Evolutionary conservation across 2,113 vertebrate genomes (phyloP).

Genomic region (Gobiocypris rarus): DNA sequence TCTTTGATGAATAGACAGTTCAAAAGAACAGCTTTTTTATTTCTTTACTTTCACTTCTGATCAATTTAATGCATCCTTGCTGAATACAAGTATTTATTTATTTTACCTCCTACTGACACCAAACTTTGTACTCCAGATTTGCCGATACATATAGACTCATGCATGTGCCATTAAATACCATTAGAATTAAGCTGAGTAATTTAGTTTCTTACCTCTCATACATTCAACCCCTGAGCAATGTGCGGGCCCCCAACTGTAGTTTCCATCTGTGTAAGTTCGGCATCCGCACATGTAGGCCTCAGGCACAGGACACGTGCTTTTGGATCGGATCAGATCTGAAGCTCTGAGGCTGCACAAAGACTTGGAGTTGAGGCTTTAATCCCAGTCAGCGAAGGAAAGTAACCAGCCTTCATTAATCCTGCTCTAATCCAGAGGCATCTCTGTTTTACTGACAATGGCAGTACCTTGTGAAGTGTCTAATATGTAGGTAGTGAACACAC

Average conservation of each 20-base stretch:
- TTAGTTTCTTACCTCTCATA: slow-evolving; percentile 1
- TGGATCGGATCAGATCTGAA: slow-evolving; percentile 42
- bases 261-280: neutral
- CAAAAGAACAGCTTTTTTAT: neutral
- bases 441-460: slow-evolving; percentile 55
- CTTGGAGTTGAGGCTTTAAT: slow-evolving; percentile 46
- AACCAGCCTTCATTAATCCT: slow-evolving; percentile 55
- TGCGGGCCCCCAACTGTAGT: slow-evolving; percentile 6
- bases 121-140: neutral
- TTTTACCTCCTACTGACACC: no score
- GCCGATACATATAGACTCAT: neutral
- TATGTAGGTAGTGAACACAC: slow-evolving; percentile 54
- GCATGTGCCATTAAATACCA: neutral
- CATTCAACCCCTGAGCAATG: neutral
- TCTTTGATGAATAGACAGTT: neutral
- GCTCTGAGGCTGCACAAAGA: slow-evolving; percentile 50
- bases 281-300: slow-evolving; percentile 2
- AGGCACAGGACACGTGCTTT: slow-evolving; percentile 39
- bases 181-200: neutral
- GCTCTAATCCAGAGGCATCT: slow-evolving; percentile 54
- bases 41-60: neutral
- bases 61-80: neutral
- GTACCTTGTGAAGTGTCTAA: slow-evolving; percentile 58
- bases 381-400: slow-evolving; percentile 52
- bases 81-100: neutral